Percentiles rank a stretch among this genome's conserved stretches.
Evolutionary conservation across 2,113 vertebrate genomes (phyloP).

Genomic region (Murina feae): DNA sequence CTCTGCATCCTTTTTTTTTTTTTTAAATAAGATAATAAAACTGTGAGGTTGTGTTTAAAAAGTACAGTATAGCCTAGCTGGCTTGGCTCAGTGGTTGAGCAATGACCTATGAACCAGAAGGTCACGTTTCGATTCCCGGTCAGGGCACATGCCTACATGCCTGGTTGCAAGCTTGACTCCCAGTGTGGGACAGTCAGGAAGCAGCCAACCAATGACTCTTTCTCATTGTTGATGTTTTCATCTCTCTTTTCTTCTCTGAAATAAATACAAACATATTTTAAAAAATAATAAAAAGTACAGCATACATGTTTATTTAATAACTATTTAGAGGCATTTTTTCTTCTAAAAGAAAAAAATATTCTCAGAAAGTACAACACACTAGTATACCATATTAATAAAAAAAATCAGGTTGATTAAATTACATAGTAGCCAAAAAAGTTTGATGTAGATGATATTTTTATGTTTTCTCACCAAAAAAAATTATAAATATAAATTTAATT

Average conservation of each 20-base stretch:
- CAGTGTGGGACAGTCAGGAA: no score
- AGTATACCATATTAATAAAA: background rate
- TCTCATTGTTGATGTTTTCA: no score
- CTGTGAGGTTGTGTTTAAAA: background rate
- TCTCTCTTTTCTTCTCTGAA: no score
- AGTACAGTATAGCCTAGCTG: background rate
- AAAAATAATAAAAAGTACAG: background rate
- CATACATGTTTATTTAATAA: background rate
- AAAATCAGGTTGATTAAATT: background rate
- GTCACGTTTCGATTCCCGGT: no score
- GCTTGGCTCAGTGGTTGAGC: no score
- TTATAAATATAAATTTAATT: background rate
- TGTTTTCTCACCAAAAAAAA: background rate
- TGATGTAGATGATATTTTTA: background rate
- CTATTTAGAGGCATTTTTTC: background rate
- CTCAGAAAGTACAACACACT: background rate
- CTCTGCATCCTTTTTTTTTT: no score
- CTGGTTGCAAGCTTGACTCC: no score
- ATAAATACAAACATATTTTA: background rate
- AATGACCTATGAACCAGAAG: no score
- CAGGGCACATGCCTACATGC: no score
- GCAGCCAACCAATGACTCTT: no score
- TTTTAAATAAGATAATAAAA: background rate
- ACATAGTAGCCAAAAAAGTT: background rate
- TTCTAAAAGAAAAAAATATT: background rate